Base-by-base conservation (phyloP, 2,797 vertebrate species). In the Serranus cabrilla region DNA sequence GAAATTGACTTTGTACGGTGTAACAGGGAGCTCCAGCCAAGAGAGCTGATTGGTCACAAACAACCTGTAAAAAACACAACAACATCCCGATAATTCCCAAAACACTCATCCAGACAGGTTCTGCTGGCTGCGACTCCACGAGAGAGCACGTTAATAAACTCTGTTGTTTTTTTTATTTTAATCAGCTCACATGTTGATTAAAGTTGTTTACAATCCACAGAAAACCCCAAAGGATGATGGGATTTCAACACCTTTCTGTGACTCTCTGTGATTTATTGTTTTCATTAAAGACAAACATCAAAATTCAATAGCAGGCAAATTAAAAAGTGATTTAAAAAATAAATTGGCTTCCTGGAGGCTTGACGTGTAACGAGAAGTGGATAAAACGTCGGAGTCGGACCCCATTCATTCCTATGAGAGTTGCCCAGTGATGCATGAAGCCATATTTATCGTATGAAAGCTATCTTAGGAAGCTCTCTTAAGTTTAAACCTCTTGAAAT, bases 11-110 rank as follows among this genome's bases (percentile, higher is more conserved):
- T 68, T 50, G 45, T 62, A 0, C 11, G 57, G 47, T 61, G 50
- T 78, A 73, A 81, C 78, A 76, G 42, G 64, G 21, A 54, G 12
- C 72, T 63, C 25, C 61, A 70, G 70, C 74, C 70, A 77, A 71
- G 51, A 8, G 4, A 73, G 37, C 77, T 72, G 71, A 83, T 83
- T 80, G 77, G 77, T 68, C 71, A 66, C 27, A 46, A 47, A 34
- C 7, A 21, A 74, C 60, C 60, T 40, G 43, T 21, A 58, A 64
- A 45, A 66, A 52, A 45, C 10, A 40, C 10, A 40, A 11, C 39
- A 40, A 45, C 45, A 71, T 68, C 25, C 47, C 11, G 68, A 69
- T 49, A 40, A 64, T 60, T 68, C 67, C 56, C 18, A 1, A 64
- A 65, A 57, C 56, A 47, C 63, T 54, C 20, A 8, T 16, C 16